Conservation (phyloP, 2,888 invertebrate species). For the Megamerina dolium region DNA sequence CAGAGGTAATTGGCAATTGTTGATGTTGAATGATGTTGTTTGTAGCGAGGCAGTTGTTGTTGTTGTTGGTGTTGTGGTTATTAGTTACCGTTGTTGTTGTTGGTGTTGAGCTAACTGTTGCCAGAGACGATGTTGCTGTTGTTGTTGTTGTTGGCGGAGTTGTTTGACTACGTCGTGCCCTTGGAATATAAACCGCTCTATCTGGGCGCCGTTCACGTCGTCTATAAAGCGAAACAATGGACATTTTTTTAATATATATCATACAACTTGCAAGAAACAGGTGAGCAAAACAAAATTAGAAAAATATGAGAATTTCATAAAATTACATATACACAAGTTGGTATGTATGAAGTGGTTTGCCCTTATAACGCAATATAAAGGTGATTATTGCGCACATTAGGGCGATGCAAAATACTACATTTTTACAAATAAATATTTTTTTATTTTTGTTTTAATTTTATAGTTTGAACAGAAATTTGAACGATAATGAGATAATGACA, state of each 20-base stretch:
- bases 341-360: too few relatives aligned
- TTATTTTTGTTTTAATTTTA: too few relatives aligned
- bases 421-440: too few relatives aligned
- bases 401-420: too few relatives aligned
- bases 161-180: constrained; percentile 56
- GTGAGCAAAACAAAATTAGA: constrained; percentile 30
- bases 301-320: constrained; percentile 30
- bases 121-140: constrained; percentile 21
- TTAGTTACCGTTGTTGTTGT: constrained; percentile 14
- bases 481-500: too few relatives aligned
- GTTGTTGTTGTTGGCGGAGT: constrained; percentile 41
- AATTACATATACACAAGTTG: too few relatives aligned
- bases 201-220: constrained; percentile 62
- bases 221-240: not conserved
- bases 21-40: constrained; percentile 22
- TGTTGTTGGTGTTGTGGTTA: constrained; percentile 16
- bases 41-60: constrained; percentile 15
- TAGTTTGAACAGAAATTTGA: too few relatives aligned
- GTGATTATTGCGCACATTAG: too few relatives aligned
- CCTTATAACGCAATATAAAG: too few relatives aligned
- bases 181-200: constrained; percentile 72
- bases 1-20: constrained; percentile 28
- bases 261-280: constrained; percentile 21
- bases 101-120: constrained; percentile 18
- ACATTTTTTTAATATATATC: not conserved